Evolutionary conservation across 2,797 vertebrate species (phyloP).

Genomic region (Lagodon rhomboides): DNA sequence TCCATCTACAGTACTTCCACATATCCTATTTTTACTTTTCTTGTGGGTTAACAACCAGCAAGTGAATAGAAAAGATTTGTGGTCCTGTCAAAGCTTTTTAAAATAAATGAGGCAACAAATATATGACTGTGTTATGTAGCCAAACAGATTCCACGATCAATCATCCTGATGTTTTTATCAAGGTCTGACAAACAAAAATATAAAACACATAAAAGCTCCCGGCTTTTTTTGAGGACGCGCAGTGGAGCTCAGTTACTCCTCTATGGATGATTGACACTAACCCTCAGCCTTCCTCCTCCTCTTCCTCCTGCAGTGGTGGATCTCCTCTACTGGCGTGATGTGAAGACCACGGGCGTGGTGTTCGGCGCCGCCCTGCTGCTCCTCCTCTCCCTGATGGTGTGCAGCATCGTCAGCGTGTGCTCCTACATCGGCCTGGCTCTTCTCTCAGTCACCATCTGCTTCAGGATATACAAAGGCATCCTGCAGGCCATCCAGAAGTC

Average conservation of each 20-base stretch:
- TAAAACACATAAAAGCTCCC: background rate
- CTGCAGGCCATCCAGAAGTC: conserved; percentile 98
- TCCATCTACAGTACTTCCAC: too few relatives aligned
- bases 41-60: too few relatives aligned
- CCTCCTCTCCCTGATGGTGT: conserved; percentile 93
- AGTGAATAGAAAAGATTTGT: too few relatives aligned
- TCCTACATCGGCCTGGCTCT: conserved; percentile 95
- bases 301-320: conserved; percentile 89
- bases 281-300: background rate
- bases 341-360: conserved; percentile 95
- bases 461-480: conserved; percentile 98
- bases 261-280: background rate
- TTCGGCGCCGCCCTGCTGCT: conserved; percentile 94
- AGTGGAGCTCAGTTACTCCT: background rate
- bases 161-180: too few relatives aligned
- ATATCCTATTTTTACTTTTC: too few relatives aligned
- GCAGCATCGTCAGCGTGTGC: conserved; percentile 96
- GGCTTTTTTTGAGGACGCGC: background rate
- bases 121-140: too few relatives aligned
- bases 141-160: too few relatives aligned
- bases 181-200: background rate
- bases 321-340: conserved; percentile 97
- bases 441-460: conserved; percentile 95
- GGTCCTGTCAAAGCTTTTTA: too few relatives aligned
- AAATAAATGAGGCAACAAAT: too few relatives aligned